Conservation (phyloP, 2,797 vertebrate genomes). For the Mallotus villosus region DNA sequence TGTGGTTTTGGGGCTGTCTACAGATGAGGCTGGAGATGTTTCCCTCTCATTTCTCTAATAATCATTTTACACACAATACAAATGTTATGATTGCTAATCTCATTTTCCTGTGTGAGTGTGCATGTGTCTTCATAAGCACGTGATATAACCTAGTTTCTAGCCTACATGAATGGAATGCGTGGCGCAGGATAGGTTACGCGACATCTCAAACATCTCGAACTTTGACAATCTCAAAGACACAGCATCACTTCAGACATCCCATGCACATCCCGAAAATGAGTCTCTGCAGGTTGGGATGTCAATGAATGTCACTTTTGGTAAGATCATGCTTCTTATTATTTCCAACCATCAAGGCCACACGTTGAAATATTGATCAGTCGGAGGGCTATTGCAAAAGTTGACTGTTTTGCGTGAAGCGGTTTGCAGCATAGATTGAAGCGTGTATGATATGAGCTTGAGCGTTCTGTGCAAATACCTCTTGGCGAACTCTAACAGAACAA, state of each 20-base stretch:
- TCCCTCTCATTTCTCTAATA: slow-evolving; percentile 49
- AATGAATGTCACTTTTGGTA: background rate
- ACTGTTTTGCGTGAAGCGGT: slow-evolving; percentile 20
- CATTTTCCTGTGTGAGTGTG: slow-evolving; percentile 58
- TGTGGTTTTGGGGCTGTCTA: slow-evolving; percentile 61
- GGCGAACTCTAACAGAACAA: slow-evolving; percentile 51
- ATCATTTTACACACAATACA: slow-evolving; percentile 40
- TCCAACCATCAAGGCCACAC: slow-evolving; percentile 59
- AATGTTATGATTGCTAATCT: slow-evolving; percentile 64
- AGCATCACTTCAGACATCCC: too few species aligned
- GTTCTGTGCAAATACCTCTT: slow-evolving; percentile 61
- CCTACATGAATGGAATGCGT: background rate
- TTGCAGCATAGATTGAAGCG: slow-evolving; percentile 11
- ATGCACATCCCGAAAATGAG: too few species aligned
- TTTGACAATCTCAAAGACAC: background rate
- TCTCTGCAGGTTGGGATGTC: too few species aligned
- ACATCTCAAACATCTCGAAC: too few species aligned
- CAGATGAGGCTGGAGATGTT: slow-evolving; percentile 54
- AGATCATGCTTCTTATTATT: slow-evolving; percentile 55
- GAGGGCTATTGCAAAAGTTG: slow-evolving; percentile 23
- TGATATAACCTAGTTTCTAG: background rate
- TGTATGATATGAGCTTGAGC: too few species aligned
- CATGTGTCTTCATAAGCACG: slow-evolving; percentile 31
- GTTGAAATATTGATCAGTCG: slow-evolving; percentile 70
- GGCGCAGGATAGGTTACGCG: too few species aligned